Evolutionary conservation across 2,888 invertebrate species (phyloP).

Genomic region (Endomychus coccineus): DNA sequence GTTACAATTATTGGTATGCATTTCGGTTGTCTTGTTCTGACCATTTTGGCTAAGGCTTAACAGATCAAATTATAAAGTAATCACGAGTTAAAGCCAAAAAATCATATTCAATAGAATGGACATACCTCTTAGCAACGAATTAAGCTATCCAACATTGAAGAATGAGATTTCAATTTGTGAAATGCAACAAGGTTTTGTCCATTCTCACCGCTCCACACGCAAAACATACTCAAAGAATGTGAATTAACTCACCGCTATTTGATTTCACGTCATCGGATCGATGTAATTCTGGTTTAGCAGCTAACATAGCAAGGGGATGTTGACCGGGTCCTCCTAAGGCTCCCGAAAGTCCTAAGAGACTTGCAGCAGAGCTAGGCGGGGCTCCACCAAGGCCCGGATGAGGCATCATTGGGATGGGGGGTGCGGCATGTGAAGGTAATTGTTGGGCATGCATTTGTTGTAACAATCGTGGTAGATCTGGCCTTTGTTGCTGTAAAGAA

Average conservation of each 20-base stretch:
- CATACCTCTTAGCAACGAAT: too few relatives aligned
- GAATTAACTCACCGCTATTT: constrained; percentile 57
- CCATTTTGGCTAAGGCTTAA: too few relatives aligned
- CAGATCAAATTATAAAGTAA: too few relatives aligned
- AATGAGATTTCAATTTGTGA: too few relatives aligned
- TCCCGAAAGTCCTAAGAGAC: constrained; percentile 51
- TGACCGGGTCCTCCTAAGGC: constrained; percentile 61
- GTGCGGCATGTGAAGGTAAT: constrained; percentile 64
- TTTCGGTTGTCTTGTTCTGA: too few relatives aligned
- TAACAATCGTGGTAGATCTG: constrained; percentile 71
- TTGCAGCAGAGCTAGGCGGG: constrained; percentile 50
- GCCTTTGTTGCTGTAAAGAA: constrained; percentile 71
- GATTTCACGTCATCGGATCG: constrained; percentile 69
- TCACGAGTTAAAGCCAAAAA: too few relatives aligned
- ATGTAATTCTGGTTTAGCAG: constrained; percentile 71
- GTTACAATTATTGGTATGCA: too few relatives aligned
- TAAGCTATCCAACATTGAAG: too few relatives aligned
- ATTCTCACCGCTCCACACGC: constrained; percentile 2
- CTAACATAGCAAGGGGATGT: constrained; percentile 70
- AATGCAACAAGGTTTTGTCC: too few relatives aligned
- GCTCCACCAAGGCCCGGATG: constrained; percentile 55
- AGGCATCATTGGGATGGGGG: constrained; percentile 64
- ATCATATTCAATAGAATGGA: too few relatives aligned
- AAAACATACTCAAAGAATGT: not conserved
- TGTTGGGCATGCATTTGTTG: constrained; percentile 94